Percentiles rank a stretch among this genome's conserved stretches.
Evolutionary conservation across 2,113 vertebrate species (phyloP).

Genomic region (Hiodon tergisus): DNA sequence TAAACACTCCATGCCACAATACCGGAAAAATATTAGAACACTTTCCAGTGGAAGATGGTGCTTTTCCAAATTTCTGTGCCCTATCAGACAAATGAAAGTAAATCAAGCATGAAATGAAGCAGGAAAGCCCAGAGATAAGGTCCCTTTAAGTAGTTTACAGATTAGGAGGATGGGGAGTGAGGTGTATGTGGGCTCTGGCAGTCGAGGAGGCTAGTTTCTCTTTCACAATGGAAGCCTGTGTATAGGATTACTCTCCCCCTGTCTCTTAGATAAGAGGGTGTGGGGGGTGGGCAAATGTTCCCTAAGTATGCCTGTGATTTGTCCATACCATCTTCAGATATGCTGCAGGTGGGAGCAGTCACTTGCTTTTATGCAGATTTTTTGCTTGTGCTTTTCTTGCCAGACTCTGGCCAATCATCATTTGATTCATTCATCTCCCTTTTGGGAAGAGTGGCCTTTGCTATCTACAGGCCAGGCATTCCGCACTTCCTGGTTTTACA

Average conservation of each 20-base stretch:
- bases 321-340: no score
- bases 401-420: no score
- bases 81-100: conserved; percentile 99
- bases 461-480: no score
- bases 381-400: no score
- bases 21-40: conserved; percentile 90
- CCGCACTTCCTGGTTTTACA: no score
- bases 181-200: conserved; percentile 99
- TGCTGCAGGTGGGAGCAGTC: no score
- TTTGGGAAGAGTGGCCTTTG: no score
- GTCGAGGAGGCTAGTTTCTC: conserved; percentile 94
- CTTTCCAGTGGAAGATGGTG: conserved; percentile 99
- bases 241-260: conserved; percentile 99
- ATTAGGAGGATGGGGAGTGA: conserved; percentile 95
- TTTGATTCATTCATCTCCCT: no score
- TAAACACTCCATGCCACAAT: conserved; percentile 84
- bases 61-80: conserved; percentile 99
- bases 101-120: conserved; percentile 99
- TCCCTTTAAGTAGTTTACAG: conserved; percentile 99
- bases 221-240: conserved; percentile 99
- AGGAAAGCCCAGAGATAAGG: conserved; percentile 99
- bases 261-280: conserved; percentile 16
- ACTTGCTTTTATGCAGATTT: no score
- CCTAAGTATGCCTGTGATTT: no score
- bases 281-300: no score